Conservation (phyloP, 1,140 invertebrate genomes). For the Cydia pomonella region DNA sequence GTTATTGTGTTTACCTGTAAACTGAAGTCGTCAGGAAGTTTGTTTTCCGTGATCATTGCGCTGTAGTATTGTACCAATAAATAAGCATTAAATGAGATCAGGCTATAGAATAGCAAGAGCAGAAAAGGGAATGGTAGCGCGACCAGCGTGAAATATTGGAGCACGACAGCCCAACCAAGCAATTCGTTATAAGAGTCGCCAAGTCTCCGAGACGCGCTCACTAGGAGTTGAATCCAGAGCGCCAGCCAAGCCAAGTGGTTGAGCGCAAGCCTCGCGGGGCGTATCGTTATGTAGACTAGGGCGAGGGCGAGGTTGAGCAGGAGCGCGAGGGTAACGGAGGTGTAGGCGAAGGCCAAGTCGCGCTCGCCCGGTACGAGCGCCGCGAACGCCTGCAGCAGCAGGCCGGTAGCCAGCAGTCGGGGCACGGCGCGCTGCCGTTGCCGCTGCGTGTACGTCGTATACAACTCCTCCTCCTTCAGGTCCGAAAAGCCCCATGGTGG, state of each 20-base stretch:
- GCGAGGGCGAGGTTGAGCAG: conserved; percentile 80
- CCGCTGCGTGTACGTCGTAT: conserved; percentile 87
- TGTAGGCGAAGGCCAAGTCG: conserved; percentile 72
- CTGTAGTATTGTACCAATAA: conserved; percentile 71
- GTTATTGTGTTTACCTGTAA: conserved; percentile 79
- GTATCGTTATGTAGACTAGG: conserved; percentile 55
- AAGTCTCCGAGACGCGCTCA: conserved; percentile 77
- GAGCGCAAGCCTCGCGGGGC: conserved; percentile 73
- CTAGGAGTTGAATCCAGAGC: conserved; percentile 83
- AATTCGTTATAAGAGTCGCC: conserved; percentile 72
- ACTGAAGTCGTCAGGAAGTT: conserved; percentile 71
- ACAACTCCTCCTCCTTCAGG: conserved; percentile 86
- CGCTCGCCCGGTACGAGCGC: conserved; percentile 82
- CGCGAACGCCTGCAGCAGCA: conserved; percentile 85
- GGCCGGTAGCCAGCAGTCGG: conserved; percentile 86
- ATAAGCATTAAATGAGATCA: conserved; percentile 59
- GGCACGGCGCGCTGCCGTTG: conserved; percentile 89
- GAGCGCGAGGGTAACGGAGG: conserved; percentile 79
- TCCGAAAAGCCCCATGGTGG: conserved; percentile 78
- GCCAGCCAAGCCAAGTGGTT: conserved; percentile 84
- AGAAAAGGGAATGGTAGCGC: conserved; percentile 88
- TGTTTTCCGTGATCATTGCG: conserved; percentile 55
- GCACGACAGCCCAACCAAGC: conserved; percentile 89
- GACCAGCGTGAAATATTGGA: conserved; percentile 92
- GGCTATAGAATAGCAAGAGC: conserved; percentile 67